These are phyloP conservation scores for Macrotus californicus DNA, from an alignment of 2,113 vertebrate species.

Conservation along the genomic window DNA sequence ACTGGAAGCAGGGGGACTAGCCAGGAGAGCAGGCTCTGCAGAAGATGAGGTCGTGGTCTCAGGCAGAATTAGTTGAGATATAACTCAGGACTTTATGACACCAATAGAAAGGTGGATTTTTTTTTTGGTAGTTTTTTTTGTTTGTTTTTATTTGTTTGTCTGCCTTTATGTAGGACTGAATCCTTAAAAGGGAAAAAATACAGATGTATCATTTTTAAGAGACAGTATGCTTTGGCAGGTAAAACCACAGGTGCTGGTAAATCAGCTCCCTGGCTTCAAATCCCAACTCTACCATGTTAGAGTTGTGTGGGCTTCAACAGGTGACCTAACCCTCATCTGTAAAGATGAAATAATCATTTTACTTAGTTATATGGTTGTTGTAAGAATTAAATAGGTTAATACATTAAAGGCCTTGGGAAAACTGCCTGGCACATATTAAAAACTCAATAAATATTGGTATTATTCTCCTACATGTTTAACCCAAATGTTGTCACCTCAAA, in stretches of 20 bases:
- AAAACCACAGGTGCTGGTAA: neutral
- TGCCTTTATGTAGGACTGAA: neutral
- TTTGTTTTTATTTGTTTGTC: neutral
- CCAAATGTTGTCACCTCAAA: neutral
- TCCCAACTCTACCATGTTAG: neutral
- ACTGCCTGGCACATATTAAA: neutral
- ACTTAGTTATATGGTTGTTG: neutral
- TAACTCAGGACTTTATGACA: neutral
- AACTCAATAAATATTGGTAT: neutral
- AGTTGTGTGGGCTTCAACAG: neutral
- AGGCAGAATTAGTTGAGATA: neutral
- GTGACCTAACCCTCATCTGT: neutral
- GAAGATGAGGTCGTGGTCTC: neutral
- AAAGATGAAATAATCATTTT: neutral
- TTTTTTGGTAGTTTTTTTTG: neutral
- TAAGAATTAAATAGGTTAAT: neutral
- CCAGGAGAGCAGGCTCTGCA: neutral
- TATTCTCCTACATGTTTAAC: neutral
- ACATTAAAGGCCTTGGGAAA: neutral
- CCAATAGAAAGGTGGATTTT: neutral
- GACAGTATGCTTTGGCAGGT: neutral
- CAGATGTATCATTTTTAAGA: neutral
- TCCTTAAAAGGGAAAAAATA: neutral
- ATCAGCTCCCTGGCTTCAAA: neutral
- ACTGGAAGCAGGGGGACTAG: no score